Evolutionary conservation across 2,113 vertebrate genomes (phyloP).

Genomic region (Abramis brama): DNA sequence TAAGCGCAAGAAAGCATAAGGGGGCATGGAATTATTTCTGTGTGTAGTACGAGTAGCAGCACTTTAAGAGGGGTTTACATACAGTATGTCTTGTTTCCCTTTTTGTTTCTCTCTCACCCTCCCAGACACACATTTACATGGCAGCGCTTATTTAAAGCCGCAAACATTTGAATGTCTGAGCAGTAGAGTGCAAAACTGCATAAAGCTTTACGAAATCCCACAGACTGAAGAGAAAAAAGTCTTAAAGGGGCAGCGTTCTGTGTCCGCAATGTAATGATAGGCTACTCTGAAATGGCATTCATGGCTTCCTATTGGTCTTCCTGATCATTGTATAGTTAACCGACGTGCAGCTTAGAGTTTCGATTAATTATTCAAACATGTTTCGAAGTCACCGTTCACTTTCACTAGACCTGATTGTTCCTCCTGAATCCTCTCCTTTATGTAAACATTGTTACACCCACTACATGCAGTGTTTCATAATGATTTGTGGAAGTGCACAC

Average conservation of each 20-base stretch:
- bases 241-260: slow-evolving; percentile 6
- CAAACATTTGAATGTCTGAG: slow-evolving; percentile 58
- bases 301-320: background rate
- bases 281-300: background rate
- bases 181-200: background rate
- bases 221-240: background rate
- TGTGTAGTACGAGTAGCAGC: background rate
- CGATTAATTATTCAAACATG: too few relatives aligned
- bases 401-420: background rate
- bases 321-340: background rate
- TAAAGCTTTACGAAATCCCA: background rate
- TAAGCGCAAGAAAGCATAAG: background rate
- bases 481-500: slow-evolving; percentile 36
- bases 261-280: background rate
- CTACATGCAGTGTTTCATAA: slow-evolving; percentile 37
- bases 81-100: background rate
- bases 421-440: background rate
- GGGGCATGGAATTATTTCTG: background rate
- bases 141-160: slow-evolving; percentile 53
- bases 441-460: slow-evolving; percentile 33
- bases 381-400: background rate
- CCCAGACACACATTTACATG: slow-evolving; percentile 52
- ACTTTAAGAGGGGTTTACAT: background rate
- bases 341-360: background rate
- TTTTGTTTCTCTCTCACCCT: background rate